A percentile compares a stretch with the other conserved stretches of the same genome.
Conservation (phyloP, 2,888 invertebrate genomes). For the Embidobia sp. region DNA sequence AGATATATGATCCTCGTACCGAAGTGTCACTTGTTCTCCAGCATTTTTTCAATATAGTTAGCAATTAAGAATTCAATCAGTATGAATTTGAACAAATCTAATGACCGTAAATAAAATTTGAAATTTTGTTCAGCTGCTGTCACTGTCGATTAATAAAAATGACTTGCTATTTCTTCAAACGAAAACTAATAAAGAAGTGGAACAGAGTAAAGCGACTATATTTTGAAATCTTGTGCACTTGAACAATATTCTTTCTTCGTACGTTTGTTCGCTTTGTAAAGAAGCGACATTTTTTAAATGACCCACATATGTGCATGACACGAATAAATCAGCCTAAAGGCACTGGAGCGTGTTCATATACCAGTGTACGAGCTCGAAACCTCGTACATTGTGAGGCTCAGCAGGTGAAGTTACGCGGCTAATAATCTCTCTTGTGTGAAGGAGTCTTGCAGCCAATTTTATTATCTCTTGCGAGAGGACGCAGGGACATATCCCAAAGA, state of each 20-base stretch:
- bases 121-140: too few relatives aligned
- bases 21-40: too few relatives aligned
- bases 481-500: constrained; percentile 16
- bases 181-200: neutral
- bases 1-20: too few relatives aligned
- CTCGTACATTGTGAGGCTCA: too few relatives aligned
- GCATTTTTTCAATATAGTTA: too few relatives aligned
- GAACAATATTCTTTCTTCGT: constrained; percentile 2
- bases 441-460: constrained; percentile 38
- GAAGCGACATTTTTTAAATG: constrained; percentile 32
- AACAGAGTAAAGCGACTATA: neutral
- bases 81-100: too few relatives aligned
- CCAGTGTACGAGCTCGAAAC: constrained; percentile 18
- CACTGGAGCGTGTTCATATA: constrained; percentile 22
- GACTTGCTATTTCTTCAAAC: too few relatives aligned
- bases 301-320: constrained; percentile 44
- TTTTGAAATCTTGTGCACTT: too few relatives aligned
- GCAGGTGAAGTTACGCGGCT: constrained; percentile 38
- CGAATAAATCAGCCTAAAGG: constrained; percentile 50
- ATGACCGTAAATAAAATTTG: too few relatives aligned
- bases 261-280: constrained; percentile 31
- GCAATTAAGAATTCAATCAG: too few relatives aligned
- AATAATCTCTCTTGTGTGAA: constrained; percentile 50
- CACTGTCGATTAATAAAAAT: too few relatives aligned
- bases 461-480: constrained; percentile 43